Evolutionary conservation across 2,113 vertebrate species (phyloP).

Genomic region (Antechinus stuartii): DNA sequence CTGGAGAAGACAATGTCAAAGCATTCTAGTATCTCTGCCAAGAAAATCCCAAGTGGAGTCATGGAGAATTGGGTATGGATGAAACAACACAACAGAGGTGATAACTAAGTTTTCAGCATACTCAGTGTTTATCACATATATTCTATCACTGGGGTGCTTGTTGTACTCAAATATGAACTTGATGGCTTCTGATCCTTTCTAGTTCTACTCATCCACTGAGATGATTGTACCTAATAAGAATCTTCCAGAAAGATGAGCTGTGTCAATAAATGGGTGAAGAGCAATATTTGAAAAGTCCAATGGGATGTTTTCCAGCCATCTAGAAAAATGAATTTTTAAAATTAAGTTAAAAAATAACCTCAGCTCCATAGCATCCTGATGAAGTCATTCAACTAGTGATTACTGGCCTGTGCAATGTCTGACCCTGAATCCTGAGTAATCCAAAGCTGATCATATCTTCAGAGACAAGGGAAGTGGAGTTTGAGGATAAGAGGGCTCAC

Average conservation of each 20-base stretch:
- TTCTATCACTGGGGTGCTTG: neutral
- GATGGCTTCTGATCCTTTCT: neutral
- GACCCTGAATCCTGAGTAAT: neutral
- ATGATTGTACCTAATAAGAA: neutral
- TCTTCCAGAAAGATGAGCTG: neutral
- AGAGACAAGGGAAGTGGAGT: neutral
- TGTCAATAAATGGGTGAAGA: neutral
- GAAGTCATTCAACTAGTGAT: neutral
- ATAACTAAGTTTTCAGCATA: neutral
- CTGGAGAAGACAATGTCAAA: too few relatives aligned
- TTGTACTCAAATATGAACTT: neutral
- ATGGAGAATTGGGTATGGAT: too few relatives aligned
- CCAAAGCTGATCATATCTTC: neutral
- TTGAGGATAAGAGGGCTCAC: neutral
- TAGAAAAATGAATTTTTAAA: neutral
- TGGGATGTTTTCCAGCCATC: neutral
- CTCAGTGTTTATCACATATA: neutral
- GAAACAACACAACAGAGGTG: too few relatives aligned
- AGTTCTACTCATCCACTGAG: neutral
- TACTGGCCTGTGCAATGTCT: neutral
- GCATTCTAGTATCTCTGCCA: too few relatives aligned
- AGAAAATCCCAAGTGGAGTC: too few relatives aligned
- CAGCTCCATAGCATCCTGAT: neutral
- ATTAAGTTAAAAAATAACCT: neutral
- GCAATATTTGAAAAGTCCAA: too few relatives aligned